These are phyloP conservation scores for Achroia grisella DNA, from an alignment of 1,140 invertebrate species.

Conservation along the genomic window DNA sequence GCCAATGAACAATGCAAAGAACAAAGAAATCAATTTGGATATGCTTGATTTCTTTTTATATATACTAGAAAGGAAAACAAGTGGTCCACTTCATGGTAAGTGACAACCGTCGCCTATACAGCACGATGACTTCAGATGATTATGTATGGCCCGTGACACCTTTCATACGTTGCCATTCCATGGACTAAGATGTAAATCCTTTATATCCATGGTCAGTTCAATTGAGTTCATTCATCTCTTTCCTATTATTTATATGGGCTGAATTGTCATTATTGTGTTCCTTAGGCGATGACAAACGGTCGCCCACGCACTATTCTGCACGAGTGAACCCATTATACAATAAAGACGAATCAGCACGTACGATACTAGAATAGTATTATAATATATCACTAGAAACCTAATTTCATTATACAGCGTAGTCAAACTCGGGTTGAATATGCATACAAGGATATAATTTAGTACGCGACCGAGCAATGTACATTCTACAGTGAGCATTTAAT, in stretches of 20 bases:
- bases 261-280: constrained; percentile 30
- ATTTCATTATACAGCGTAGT: background rate
- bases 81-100: too few relatives aligned
- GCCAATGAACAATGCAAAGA: too few relatives aligned
- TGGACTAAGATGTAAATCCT: background rate
- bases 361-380: constrained; percentile 7
- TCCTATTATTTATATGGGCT: constrained; percentile 27
- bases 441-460: constrained; percentile 4
- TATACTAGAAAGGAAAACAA: too few relatives aligned
- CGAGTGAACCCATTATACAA: constrained; percentile 64
- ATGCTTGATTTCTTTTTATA: too few relatives aligned
- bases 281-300: constrained; percentile 43
- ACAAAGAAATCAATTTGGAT: too few relatives aligned
- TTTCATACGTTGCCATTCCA: too few relatives aligned
- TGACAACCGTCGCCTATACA: too few relatives aligned
- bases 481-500: constrained; percentile 12
- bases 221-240: constrained; percentile 6
- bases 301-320: constrained; percentile 55
- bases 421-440: constrained; percentile 11
- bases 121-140: too few relatives aligned
- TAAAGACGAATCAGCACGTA: constrained; percentile 56
- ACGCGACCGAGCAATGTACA: constrained; percentile 12
- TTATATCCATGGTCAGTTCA: constrained; percentile 1
- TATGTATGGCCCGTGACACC: too few relatives aligned
- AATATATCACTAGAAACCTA: background rate